phyloP scores from a whole-genome alignment of 2,113 vertebrate species.

The Rostratula benghalensis region DNA sequence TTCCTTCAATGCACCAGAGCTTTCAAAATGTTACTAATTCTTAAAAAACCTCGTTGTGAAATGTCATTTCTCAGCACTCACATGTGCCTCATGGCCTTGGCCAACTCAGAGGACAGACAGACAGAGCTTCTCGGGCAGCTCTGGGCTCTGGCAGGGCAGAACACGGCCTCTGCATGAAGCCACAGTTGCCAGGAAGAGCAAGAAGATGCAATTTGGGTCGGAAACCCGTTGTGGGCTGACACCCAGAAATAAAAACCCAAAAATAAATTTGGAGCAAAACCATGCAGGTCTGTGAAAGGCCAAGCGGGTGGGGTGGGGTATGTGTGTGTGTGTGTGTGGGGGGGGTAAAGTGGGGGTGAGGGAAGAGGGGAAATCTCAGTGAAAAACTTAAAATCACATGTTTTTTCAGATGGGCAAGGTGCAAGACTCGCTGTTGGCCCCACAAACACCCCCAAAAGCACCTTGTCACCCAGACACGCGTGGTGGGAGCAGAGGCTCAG shows the following conservation, averaged over 20 bases:
- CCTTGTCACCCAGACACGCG: fast-evolving
- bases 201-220: not conserved
- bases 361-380: not conserved
- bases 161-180: not conserved
- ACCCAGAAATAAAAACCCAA: too few species aligned
- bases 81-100: not conserved
- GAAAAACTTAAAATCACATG: not conserved
- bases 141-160: not conserved
- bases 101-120: fast-evolving
- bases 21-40: not conserved
- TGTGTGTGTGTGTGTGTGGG: too few species aligned
- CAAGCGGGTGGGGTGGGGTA: too few species aligned
- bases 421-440: not conserved
- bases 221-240: not conserved
- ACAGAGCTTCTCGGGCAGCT: fast-evolving
- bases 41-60: not conserved
- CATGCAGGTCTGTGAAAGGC: not conserved
- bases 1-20: not conserved
- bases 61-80: not conserved
- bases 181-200: not conserved
- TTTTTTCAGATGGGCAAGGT: not conserved
- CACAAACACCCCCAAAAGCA: not conserved
- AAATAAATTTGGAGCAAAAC: not conserved
- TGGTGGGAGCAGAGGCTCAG: not conserved
- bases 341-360: too few species aligned